Evolutionary conservation across 1,140 invertebrate species (phyloP), one percentile per base, ranked within the genome.

Genomic region (Penaeus japonicus): DNA sequence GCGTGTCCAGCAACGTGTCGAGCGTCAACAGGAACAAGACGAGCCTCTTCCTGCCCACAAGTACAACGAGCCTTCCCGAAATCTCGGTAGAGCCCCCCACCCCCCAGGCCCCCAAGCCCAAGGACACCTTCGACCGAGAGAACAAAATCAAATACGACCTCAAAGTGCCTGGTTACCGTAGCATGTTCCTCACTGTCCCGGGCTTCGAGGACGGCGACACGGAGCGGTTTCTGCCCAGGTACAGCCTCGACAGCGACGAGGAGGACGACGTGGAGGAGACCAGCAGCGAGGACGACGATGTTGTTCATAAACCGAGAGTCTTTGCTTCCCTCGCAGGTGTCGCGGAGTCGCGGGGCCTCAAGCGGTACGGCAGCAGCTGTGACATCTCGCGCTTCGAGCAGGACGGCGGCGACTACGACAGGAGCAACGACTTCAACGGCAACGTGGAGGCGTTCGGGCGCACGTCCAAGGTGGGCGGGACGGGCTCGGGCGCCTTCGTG

Each of bases 81-180:
- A 90, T 90, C 47, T 90, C 90, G 2, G 70, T 90, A 70, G 87
- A 90, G 57, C 90, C 90, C 73, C 90, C 90, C 17, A 90, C 90
- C 24, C 90, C 90, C 0, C 90, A 89, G 27, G 90, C 90, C 12
- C 90, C 90, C 20, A 90, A 90, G 57, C 90, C 87, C 5, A 89
- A 84, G 35, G 83, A 85, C 32, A 65, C 35, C 47, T 87, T 73
- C 78, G 87, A 89, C 35, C 70, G 82, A 7, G 84, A 89, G 59
- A 86, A 57, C 59, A 89, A 89, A 59, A 47, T 85, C 20, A 85
- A 81, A 59, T 89, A 90, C 77, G 84, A 83, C 53, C 88, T 89
- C 55, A 83, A 35, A 78, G 85, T 89, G 73, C 90, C 90, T 83
- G 90, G 90, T 24, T 90, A 87, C 70, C 75, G 90, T 35, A 89